A percentile compares a stretch with the other conserved stretches of the same genome.
These are phyloP conservation scores for Sebastes nivosus DNA, from an alignment of 2,797 vertebrate species.

Conservation along the genomic window DNA sequence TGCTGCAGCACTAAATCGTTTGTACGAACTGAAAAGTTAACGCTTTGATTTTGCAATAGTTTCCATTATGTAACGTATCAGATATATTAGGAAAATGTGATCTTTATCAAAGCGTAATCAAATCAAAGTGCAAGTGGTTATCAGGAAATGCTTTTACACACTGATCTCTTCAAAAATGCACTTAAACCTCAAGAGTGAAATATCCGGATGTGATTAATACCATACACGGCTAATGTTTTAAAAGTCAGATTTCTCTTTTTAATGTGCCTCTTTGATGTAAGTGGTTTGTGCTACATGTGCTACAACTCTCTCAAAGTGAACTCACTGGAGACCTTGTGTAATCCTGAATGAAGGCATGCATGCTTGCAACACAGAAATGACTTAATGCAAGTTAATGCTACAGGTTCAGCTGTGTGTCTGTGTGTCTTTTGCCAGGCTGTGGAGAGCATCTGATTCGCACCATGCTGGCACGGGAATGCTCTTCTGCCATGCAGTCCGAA, in stretches of 20 bases:
- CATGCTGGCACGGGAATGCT: slow-evolving; percentile 98
- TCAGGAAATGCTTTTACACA: not conserved
- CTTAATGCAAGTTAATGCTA: not conserved
- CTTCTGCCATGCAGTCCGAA: slow-evolving; percentile 94
- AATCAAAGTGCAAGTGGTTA: slow-evolving; percentile 2
- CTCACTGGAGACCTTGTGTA: not conserved
- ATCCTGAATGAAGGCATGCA: not conserved
- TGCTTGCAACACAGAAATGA: not conserved
- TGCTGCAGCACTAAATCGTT: not conserved
- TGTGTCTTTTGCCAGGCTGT: slow-evolving; percentile 86
- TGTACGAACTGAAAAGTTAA: not conserved
- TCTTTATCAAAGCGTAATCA: slow-evolving; percentile 27
- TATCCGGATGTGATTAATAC: slow-evolving; percentile 17
- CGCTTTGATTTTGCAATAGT: not conserved
- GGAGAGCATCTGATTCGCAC: slow-evolving; percentile 98
- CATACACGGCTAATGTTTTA: slow-evolving; percentile 7
- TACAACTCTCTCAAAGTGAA: not conserved
- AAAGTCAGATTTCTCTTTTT: not conserved
- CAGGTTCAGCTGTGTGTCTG: slow-evolving; percentile 1
- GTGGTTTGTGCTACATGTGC: slow-evolving; percentile 2
- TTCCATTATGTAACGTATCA: slow-evolving; percentile 21
- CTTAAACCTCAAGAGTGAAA: slow-evolving; percentile 4
- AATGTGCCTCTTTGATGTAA: not conserved
- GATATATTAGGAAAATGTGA: not conserved
- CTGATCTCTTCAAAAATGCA: not conserved